Conservation (phyloP, 2,113 vertebrate genomes). For the Aramus guarauna region DNA sequence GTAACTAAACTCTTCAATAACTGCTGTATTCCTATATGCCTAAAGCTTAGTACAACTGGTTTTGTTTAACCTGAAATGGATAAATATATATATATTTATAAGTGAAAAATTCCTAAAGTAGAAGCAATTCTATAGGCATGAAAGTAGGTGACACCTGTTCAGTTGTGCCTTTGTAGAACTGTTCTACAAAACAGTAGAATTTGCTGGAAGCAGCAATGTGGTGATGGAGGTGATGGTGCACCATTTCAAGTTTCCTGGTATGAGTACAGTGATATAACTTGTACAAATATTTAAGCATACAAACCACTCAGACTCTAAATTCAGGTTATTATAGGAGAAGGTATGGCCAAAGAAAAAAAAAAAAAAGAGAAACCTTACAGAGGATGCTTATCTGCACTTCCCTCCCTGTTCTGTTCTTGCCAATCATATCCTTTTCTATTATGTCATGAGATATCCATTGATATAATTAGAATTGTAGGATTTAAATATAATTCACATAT, state of each 20-base stretch:
- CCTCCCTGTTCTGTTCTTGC: not conserved
- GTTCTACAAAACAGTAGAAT: not conserved
- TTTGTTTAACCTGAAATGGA: not conserved
- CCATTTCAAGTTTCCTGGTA: not conserved
- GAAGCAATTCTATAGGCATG: not conserved
- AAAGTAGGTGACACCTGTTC: not conserved
- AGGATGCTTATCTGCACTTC: not conserved
- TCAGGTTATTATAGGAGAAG: not conserved
- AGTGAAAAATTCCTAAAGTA: not conserved
- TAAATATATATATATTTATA: not conserved
- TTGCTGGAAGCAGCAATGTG: not conserved
- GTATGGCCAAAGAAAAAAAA: accelerated
- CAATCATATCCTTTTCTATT: not conserved
- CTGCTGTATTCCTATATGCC: not conserved
- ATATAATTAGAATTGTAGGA: not conserved
- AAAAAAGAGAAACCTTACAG: not conserved
- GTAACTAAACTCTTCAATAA: not conserved
- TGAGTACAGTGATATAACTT: not conserved
- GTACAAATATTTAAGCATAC: not conserved
- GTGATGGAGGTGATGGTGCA: not conserved
- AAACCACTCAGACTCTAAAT: not conserved
- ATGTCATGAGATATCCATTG: not conserved
- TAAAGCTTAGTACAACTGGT: not conserved
- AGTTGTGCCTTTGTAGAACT: not conserved
- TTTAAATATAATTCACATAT: not conserved